Conservation (phyloP, 1,140 invertebrate species). For the Orius insidiosus region DNA sequence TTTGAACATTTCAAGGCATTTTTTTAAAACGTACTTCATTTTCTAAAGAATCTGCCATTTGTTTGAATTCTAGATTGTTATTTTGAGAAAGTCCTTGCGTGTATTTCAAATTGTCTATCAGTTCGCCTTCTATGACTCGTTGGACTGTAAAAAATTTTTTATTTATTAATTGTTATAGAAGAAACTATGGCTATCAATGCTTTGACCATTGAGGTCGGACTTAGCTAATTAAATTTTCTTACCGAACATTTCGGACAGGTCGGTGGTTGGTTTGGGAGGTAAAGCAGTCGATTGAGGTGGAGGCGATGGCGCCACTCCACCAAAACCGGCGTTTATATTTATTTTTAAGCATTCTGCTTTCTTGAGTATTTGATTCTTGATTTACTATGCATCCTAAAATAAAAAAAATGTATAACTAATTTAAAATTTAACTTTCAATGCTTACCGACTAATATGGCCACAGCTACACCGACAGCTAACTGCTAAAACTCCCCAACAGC, state of each 20-base stretch:
- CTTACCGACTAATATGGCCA: constrained; percentile 43
- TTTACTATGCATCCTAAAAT: constrained; percentile 34
- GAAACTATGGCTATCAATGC: too few relatives aligned
- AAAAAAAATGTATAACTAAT: constrained; percentile 5
- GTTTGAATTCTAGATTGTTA: constrained; percentile 40
- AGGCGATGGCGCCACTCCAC: constrained; percentile 26
- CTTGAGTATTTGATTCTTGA: constrained; percentile 29
- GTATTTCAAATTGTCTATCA: constrained; percentile 48
- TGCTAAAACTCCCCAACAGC: constrained; percentile 24
- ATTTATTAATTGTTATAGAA: constrained; percentile 2
- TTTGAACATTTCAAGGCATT: too few relatives aligned
- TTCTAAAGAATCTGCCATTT: constrained; percentile 36
- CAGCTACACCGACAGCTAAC: constrained; percentile 41
- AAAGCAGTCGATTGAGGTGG: constrained; percentile 31
- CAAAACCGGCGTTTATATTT: constrained; percentile 14
- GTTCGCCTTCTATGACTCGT: constrained; percentile 42
- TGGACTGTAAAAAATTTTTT: constrained; percentile 38
- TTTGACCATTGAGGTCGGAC: too few relatives aligned
- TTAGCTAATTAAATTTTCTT: too few relatives aligned
- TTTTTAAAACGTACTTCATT: constrained; percentile 32
- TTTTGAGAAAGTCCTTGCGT: constrained; percentile 34
- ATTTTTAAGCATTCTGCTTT: constrained; percentile 21
- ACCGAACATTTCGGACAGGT: constrained; percentile 24
- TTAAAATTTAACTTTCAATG: background rate
- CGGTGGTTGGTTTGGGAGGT: constrained; percentile 31